Evolutionary conservation across 1,140 invertebrate species (phyloP).

Genomic region (Carcinoscorpius rotundicauda): DNA sequence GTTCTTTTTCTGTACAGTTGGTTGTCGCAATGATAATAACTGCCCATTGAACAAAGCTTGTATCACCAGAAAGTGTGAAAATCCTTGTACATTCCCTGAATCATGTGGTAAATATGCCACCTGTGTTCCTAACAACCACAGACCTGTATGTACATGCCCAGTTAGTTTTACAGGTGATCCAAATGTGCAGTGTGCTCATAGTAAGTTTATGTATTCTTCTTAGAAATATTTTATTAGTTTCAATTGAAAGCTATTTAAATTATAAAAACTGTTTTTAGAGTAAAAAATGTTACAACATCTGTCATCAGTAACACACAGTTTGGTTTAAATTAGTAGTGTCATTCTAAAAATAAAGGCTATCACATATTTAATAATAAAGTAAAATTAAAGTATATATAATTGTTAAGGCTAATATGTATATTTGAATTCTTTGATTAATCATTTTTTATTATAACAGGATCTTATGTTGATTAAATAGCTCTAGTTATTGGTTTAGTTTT

Average conservation of each 20-base stretch:
- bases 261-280: slow-evolving; percentile 3
- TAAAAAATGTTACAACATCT: slow-evolving; percentile 69
- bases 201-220: slow-evolving; percentile 9
- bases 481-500: slow-evolving; percentile 42
- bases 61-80: slow-evolving; percentile 68
- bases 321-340: slow-evolving; percentile 48
- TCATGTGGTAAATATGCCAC: slow-evolving; percentile 71
- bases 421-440: too few relatives aligned
- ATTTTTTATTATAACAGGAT: too few relatives aligned
- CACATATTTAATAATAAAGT: too few relatives aligned
- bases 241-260: too few relatives aligned
- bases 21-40: slow-evolving; percentile 76
- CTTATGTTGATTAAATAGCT: too few relatives aligned
- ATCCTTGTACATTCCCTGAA: slow-evolving; percentile 61
- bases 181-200: slow-evolving; percentile 59
- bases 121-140: slow-evolving; percentile 59
- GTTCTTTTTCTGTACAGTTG: slow-evolving; percentile 30
- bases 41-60: slow-evolving; percentile 73
- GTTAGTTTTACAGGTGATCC: slow-evolving; percentile 61
- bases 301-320: slow-evolving; percentile 81
- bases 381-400: too few relatives aligned
- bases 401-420: too few relatives aligned
- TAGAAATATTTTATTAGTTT: too few relatives aligned
- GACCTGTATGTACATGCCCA: slow-evolving; percentile 61
- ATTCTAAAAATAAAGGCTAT: slow-evolving; percentile 1